A percentile compares a stretch with the other conserved stretches of the same genome.
phyloP scores from a whole-genome alignment of 1,140 invertebrate species.

The Dinothrombium tinctorium region DNA sequence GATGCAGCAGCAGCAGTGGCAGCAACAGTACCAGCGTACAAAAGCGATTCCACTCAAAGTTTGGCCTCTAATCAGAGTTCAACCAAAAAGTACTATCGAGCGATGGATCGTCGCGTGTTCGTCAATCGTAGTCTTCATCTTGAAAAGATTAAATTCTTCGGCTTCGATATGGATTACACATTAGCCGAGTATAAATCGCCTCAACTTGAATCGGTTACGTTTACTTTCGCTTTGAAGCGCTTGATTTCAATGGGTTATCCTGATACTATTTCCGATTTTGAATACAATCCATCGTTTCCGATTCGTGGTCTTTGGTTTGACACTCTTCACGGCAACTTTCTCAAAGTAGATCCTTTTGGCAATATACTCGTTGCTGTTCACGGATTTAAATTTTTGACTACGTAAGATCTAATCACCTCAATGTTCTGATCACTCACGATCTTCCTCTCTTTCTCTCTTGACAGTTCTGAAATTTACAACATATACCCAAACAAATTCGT shows the following conservation, averaged over 20 bases:
- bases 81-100: conserved; percentile 2
- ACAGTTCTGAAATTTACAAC: conserved; percentile 78
- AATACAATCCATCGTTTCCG: conserved; percentile 90
- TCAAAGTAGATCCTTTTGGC: conserved; percentile 62
- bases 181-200: conserved; percentile 91
- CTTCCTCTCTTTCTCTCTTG: conserved; percentile 17
- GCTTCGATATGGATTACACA: conserved; percentile 99
- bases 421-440: background rate
- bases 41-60: no score
- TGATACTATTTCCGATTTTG: conserved; percentile 65
- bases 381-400: conserved; percentile 87
- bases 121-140: conserved; percentile 90
- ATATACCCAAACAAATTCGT: conserved; percentile 96
- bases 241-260: conserved; percentile 83
- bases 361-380: conserved; percentile 93
- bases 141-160: conserved; percentile 98
- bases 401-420: conserved; percentile 49
- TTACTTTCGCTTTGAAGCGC: conserved; percentile 71
- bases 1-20: no score
- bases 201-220: conserved; percentile 77
- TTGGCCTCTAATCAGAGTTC: no score
- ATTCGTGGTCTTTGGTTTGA: conserved; percentile 95
- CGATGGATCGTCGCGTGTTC: conserved; percentile 33
- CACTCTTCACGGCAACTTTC: conserved; percentile 75
- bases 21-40: no score